Evolutionary conservation across 2,797 vertebrate species (phyloP).

Genomic region (Bothrops alternatus): DNA sequence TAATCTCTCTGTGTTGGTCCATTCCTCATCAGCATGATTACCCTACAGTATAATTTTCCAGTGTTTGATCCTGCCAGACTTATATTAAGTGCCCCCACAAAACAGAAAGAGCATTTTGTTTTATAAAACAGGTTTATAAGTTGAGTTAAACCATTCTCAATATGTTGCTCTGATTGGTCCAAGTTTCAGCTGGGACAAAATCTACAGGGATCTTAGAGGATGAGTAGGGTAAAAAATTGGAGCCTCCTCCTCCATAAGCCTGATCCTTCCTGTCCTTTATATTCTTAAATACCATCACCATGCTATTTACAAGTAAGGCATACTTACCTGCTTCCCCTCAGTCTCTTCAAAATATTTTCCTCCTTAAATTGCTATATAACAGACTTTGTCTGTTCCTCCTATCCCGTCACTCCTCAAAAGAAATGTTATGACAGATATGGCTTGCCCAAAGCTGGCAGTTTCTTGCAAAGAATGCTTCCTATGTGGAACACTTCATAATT

Average conservation of each 20-base stretch:
- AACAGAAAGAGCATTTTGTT: not conserved
- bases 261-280: not conserved
- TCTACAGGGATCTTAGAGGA: not conserved
- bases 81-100: not conserved
- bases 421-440: not conserved
- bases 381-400: not conserved
- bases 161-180: not conserved
- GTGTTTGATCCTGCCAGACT: not conserved
- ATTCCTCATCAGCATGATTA: not conserved
- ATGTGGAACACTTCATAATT: not conserved
- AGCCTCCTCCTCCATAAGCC: not conserved
- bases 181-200: not conserved
- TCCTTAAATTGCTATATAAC: not conserved
- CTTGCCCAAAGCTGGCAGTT: not conserved
- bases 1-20: not conserved
- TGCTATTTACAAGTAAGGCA: not conserved
- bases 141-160: not conserved
- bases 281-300: not conserved
- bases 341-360: not conserved
- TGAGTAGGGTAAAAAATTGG: not conserved
- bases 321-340: not conserved
- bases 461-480: not conserved
- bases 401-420: not conserved
- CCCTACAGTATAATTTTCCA: not conserved
- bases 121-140: not conserved